These are phyloP conservation scores for Apotomis capreana DNA, from an alignment of 2,888 invertebrate genomes.

Conservation along the genomic window DNA sequence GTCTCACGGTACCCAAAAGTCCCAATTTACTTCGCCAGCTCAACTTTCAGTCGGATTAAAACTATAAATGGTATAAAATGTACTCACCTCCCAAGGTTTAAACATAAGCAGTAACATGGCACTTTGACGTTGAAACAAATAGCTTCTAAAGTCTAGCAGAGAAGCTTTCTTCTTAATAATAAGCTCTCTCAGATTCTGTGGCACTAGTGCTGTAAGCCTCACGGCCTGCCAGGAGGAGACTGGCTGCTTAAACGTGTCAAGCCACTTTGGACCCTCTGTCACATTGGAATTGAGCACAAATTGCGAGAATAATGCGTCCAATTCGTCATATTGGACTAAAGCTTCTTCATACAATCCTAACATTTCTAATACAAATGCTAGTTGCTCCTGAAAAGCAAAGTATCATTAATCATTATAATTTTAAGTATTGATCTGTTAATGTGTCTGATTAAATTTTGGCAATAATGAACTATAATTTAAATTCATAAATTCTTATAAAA, in stretches of 20 bases:
- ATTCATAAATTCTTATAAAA: no score
- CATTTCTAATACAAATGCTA: conserved; percentile 97
- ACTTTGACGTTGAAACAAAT: conserved; percentile 96
- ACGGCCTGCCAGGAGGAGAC: conserved; percentile 94
- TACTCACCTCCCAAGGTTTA: conserved; percentile 91
- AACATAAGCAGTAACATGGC: conserved; percentile 89
- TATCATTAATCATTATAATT: background rate
- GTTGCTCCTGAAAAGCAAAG: conserved; percentile 89
- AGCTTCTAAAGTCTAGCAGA: conserved; percentile 95
- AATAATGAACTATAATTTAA: no score
- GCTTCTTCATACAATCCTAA: conserved; percentile 96
- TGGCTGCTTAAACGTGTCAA: conserved; percentile 90
- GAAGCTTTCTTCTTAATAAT: conserved; percentile 84
- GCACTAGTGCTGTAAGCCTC: conserved; percentile 84
- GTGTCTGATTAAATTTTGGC: background rate
- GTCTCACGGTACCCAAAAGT: no score
- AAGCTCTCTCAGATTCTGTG: conserved; percentile 79
- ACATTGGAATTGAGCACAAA: conserved; percentile 97
- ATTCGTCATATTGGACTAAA: conserved; percentile 97
- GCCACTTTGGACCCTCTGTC: conserved; percentile 93
- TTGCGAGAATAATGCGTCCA: conserved; percentile 98
- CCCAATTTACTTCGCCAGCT: no score
- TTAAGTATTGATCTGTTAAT: background rate
- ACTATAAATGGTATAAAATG: conserved; percentile 30
- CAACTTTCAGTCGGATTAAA: background rate